These are phyloP conservation scores for Eutrigla gurnardus DNA, from an alignment of 2,797 vertebrate genomes.

Conservation along the genomic window DNA sequence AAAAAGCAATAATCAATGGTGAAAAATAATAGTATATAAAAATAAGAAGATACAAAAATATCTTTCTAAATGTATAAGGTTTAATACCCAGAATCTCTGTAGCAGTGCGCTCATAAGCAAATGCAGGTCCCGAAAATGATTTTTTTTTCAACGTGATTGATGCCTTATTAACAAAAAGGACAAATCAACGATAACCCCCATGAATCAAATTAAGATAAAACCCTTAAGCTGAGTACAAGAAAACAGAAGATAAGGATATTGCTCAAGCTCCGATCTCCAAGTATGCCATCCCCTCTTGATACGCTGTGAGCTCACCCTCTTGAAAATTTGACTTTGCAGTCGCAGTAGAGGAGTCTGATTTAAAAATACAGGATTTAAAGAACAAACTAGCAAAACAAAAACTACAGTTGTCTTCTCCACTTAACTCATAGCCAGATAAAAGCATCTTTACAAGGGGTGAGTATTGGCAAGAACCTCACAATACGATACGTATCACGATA, in stretches of 20 bases:
- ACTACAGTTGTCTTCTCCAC: too few species aligned
- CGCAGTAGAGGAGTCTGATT: too few species aligned
- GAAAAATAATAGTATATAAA: too few species aligned
- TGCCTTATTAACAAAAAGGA: slow-evolving; percentile 7
- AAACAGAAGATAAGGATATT: slow-evolving; percentile 50
- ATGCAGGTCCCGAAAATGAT: slow-evolving; percentile 15
- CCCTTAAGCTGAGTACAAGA: slow-evolving; percentile 22
- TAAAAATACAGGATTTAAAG: too few species aligned
- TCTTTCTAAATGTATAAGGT: not conserved
- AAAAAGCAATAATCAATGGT: too few species aligned
- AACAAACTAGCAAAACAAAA: too few species aligned
- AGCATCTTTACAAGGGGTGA: too few species aligned
- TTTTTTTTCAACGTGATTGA: slow-evolving; percentile 31
- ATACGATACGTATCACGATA: too few species aligned
- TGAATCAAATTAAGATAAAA: slow-evolving; percentile 39
- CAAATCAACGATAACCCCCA: slow-evolving; percentile 14
- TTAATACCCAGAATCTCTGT: not conserved
- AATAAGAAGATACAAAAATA: not conserved
- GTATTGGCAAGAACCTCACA: too few species aligned
- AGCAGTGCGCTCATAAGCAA: not conserved
- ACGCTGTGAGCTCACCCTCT: slow-evolving; percentile 16
- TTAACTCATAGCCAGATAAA: too few species aligned
- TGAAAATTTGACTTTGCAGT: slow-evolving; percentile 9
- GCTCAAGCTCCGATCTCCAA: slow-evolving; percentile 42
- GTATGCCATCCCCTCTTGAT: slow-evolving; percentile 38